Percentiles rank a stretch among this genome's conserved stretches.
These are phyloP conservation scores for Myiozetetes cayanensis DNA, from an alignment of 2,113 vertebrate genomes.

Conservation along the genomic window DNA sequence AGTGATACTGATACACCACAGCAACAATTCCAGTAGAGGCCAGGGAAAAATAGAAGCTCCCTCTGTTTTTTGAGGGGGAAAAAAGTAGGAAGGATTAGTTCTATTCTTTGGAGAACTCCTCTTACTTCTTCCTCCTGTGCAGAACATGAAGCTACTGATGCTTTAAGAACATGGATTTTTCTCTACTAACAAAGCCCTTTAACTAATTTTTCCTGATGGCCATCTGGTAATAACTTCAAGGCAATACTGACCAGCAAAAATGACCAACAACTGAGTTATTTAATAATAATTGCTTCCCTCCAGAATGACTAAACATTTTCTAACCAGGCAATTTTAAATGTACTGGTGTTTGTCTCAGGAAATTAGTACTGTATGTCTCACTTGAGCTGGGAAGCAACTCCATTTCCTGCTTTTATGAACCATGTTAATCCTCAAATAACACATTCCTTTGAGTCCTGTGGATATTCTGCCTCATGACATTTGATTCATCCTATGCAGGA, in stretches of 20 bases:
- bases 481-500: slow-evolving; percentile 20
- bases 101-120: not conserved
- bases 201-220: not conserved
- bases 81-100: not conserved
- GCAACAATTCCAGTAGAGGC: not conserved
- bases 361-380: not conserved
- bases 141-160: not conserved
- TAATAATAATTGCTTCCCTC: not conserved
- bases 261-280: not conserved
- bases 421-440: not conserved
- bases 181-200: not conserved
- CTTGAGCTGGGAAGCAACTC: not conserved
- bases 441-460: not conserved
- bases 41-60: not conserved
- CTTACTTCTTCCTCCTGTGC: not conserved
- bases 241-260: not conserved
- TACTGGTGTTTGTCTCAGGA: not conserved
- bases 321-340: not conserved
- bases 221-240: not conserved
- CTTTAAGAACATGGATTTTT: not conserved
- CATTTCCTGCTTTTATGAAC: slow-evolving; percentile 12
- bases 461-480: not conserved
- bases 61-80: not conserved
- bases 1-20: not conserved
- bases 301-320: not conserved